These are phyloP conservation scores for Rana temporaria DNA, from an alignment of 2,113 vertebrate genomes.

Conservation along the genomic window DNA sequence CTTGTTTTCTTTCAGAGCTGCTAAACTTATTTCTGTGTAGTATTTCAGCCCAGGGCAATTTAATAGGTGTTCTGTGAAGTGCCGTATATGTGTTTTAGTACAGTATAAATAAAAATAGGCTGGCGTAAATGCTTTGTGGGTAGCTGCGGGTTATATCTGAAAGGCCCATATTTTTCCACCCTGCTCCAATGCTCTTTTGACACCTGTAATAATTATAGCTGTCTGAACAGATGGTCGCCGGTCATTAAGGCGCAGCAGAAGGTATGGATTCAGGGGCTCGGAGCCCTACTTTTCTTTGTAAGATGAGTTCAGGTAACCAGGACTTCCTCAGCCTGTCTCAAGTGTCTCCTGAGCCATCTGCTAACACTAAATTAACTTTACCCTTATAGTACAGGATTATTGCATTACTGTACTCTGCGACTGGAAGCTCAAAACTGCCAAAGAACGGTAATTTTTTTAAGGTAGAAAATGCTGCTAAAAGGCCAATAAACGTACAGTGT, in stretches of 20 bases:
- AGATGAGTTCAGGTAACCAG: conserved; percentile 51
- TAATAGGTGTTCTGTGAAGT: conserved; percentile 43
- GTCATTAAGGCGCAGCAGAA: conserved; percentile 51
- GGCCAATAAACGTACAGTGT: no score
- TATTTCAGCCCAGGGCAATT: conserved; percentile 36
- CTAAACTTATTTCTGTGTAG: conserved; percentile 27
- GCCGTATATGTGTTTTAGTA: conserved; percentile 33
- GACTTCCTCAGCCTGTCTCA: conserved; percentile 45
- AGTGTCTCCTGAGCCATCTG: conserved; percentile 47
- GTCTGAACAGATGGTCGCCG: conserved; percentile 54
- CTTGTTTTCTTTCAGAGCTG: conserved; percentile 28
- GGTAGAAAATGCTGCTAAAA: not conserved
- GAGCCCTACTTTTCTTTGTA: conserved; percentile 35
- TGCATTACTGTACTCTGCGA: conserved; percentile 13
- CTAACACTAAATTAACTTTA: conserved; percentile 52
- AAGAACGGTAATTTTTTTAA: not conserved
- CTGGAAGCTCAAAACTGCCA: conserved; percentile 29
- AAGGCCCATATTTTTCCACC: conserved; percentile 49
- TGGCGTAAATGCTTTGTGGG: conserved; percentile 16
- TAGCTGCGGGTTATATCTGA: conserved; percentile 38
- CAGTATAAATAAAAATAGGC: conserved; percentile 50
- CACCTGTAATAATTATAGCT: conserved; percentile 56
- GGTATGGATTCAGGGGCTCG: conserved; percentile 44
- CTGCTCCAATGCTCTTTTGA: conserved; percentile 50
- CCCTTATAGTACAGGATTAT: conserved; percentile 35